Evolutionary conservation across 2,113 vertebrate genomes (phyloP).

Genomic region (Myodes glareolus): DNA sequence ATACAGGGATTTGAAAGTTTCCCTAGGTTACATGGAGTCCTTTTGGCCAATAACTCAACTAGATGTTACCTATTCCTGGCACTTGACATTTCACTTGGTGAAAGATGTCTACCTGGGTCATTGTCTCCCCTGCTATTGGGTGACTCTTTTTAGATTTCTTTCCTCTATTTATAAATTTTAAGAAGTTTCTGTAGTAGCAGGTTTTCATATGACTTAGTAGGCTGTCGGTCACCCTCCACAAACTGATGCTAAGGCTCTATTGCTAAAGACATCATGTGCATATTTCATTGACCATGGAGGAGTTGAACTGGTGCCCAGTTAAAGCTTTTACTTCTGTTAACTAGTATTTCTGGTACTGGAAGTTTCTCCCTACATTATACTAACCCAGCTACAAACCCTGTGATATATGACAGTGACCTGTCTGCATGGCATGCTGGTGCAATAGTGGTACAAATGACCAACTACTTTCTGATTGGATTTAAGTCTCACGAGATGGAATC

Average conservation of each 20-base stretch:
- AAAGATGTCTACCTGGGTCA: neutral
- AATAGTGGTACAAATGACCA: neutral
- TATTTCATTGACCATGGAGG: neutral
- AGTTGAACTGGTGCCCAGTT: neutral
- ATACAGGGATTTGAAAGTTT: neutral
- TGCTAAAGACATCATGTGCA: neutral
- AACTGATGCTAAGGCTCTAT: neutral
- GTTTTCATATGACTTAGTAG: neutral
- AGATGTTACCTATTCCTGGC: neutral
- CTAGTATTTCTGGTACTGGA: neutral
- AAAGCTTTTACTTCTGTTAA: neutral
- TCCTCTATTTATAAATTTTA: neutral
- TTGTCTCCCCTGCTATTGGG: neutral
- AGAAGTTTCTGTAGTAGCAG: neutral
- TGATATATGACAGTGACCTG: neutral
- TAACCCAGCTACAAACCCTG: neutral
- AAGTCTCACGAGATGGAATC: neutral
- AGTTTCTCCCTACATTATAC: neutral
- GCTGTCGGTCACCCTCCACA: neutral
- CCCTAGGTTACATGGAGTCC: neutral
- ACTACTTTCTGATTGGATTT: neutral
- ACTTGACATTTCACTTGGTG: neutral
- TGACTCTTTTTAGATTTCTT: neutral
- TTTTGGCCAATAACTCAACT: neutral
- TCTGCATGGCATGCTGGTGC: neutral